Evolutionary conservation across 2,888 invertebrate genomes (phyloP).

Genomic region (Noctua pronuba): DNA sequence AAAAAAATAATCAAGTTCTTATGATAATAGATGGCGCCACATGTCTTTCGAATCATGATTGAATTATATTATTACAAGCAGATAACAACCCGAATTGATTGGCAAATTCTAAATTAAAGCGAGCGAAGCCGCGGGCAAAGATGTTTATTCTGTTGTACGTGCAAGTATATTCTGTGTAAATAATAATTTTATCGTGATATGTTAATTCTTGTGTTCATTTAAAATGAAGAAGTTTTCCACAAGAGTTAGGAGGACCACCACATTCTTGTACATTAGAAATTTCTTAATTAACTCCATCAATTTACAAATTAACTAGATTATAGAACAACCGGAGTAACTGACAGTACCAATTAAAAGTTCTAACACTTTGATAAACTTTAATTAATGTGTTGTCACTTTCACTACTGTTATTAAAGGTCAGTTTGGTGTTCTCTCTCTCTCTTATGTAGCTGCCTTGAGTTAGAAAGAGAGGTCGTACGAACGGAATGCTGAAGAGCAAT

Average conservation of each 20-base stretch:
- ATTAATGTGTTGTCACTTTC: constrained; percentile 68
- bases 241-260: not conserved
- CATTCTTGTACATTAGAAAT: not conserved
- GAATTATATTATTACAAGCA: no score
- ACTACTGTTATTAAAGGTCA: constrained; percentile 52
- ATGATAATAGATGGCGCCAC: no score
- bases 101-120: no score
- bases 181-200: no score
- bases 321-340: constrained; percentile 42
- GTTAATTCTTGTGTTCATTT: no score
- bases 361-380: constrained; percentile 58
- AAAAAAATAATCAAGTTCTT: no score
- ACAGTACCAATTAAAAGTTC: constrained; percentile 69
- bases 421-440: constrained; percentile 10
- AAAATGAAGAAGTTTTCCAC: not conserved
- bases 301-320: constrained; percentile 34
- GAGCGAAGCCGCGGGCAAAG: no score
- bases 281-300: constrained; percentile 31
- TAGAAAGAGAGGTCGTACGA: constrained; percentile 23
- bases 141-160: no score
- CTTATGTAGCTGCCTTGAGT: not conserved
- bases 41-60: no score
- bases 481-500: constrained; percentile 28
- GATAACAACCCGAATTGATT: no score
- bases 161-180: no score